phyloP scores from a whole-genome alignment of 2,113 vertebrate genomes.

The Bostrychus sinensis region DNA sequence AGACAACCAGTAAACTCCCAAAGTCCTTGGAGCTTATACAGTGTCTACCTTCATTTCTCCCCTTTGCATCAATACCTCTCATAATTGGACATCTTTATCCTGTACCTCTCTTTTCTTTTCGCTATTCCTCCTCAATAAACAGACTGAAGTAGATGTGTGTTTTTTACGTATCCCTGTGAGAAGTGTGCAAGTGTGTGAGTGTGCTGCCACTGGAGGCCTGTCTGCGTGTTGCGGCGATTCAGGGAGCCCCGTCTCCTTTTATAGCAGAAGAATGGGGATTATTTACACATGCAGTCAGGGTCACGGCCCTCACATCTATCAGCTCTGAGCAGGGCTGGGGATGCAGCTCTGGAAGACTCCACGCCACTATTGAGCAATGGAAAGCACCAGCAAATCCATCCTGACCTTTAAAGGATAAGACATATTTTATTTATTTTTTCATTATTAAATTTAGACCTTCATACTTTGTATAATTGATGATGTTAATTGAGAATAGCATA shows the following conservation, averaged over 20 bases:
- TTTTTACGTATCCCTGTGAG: background rate
- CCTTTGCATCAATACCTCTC: constrained; percentile 40
- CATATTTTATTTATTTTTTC: constrained; percentile 5
- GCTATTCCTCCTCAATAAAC: background rate
- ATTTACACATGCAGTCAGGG: constrained; percentile 81
- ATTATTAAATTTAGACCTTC: background rate
- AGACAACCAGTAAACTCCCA: constrained; percentile 55
- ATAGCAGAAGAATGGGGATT: constrained; percentile 90
- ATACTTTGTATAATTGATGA: background rate
- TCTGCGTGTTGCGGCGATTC: constrained; percentile 80
- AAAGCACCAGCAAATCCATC: background rate
- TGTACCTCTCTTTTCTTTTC: constrained; percentile 11
- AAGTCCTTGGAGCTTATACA: constrained; percentile 32
- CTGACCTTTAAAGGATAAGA: constrained; percentile 36
- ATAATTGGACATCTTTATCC: constrained; percentile 31
- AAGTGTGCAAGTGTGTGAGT: background rate
- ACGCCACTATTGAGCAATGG: background rate
- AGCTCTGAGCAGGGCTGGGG: constrained; percentile 46
- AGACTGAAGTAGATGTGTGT: background rate
- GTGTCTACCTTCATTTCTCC: constrained; percentile 48
- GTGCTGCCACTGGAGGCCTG: constrained; percentile 76
- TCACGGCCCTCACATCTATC: constrained; percentile 69
- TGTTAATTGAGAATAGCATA: background rate
- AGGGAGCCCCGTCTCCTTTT: constrained; percentile 88
- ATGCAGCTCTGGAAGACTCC: constrained; percentile 28